Percentiles rank a stretch among this genome's conserved stretches.
Conservation (phyloP, 2,797 vertebrate species). For the Ciconia nigra region DNA sequence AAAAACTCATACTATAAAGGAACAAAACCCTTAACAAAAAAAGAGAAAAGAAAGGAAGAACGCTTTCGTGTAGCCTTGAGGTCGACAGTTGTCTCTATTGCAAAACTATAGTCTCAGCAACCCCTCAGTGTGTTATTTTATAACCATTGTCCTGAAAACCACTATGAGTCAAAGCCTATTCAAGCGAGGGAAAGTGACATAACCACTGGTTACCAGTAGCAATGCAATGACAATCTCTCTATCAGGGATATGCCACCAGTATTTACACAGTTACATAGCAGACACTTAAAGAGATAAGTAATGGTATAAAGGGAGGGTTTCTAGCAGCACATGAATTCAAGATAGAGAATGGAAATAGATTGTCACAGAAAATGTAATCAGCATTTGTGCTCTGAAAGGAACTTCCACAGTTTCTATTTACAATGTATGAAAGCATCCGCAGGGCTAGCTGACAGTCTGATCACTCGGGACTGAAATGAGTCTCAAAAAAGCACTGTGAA, state of each 20-base stretch:
- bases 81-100: background rate
- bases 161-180: conserved; percentile 61
- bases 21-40: background rate
- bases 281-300: conserved; percentile 28
- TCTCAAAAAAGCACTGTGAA: background rate
- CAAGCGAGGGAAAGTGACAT: conserved; percentile 62
- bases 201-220: conserved; percentile 60
- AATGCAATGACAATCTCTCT: conserved; percentile 33
- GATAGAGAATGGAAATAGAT: background rate
- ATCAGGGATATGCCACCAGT: background rate
- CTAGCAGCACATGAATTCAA: background rate
- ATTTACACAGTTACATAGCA: conserved; percentile 61
- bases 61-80: background rate
- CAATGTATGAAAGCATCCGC: background rate
- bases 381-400: background rate
- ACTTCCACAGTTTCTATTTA: background rate
- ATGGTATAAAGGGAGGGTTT: background rate
- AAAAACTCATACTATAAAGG: background rate
- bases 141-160: conserved; percentile 68
- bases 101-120: conserved; percentile 18
- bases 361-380: background rate
- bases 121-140: conserved; percentile 53
- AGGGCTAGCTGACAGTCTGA: background rate
- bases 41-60: background rate
- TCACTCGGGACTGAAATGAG: background rate